Percentiles rank a stretch among this genome's conserved stretches.
Conservation (phyloP, 2,888 invertebrate genomes). For the Nomada ferruginata region DNA sequence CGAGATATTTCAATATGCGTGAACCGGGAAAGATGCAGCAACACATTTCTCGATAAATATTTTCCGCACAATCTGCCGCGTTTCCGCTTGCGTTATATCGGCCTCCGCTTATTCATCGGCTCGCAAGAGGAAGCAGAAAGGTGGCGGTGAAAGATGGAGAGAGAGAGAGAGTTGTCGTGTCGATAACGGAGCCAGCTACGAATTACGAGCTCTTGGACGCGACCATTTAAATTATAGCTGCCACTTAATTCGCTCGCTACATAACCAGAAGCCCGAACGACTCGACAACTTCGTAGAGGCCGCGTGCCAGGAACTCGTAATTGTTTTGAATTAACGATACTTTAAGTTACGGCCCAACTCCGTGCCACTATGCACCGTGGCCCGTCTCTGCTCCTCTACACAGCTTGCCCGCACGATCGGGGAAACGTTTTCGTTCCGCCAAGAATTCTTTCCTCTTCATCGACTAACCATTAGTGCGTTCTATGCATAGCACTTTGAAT, state of each 20-base stretch:
- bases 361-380: constrained; percentile 33
- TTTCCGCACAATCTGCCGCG: constrained; percentile 44
- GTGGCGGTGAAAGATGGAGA: not conserved
- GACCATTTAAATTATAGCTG: constrained; percentile 63
- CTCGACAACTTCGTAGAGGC: constrained; percentile 68
- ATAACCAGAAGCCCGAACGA: constrained; percentile 64
- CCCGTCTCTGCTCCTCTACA: constrained; percentile 14
- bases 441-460: no score
- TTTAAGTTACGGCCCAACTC: constrained; percentile 67
- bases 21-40: not conserved
- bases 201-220: constrained; percentile 55
- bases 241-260: constrained; percentile 63
- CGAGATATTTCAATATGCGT: constrained; percentile 33
- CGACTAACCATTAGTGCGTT: no score
- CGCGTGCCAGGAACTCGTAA: constrained; percentile 74
- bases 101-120: not conserved
- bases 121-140: not conserved
- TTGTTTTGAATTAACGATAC: constrained; percentile 75
- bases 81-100: constrained; percentile 13
- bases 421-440: not conserved
- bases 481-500: no score
- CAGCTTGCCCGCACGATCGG: not conserved
- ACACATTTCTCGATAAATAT: constrained; percentile 37
- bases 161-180: not conserved
- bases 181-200: constrained; percentile 39